phyloP scores from a whole-genome alignment of 1,140 invertebrate genomes.

The Eciton burchellii region DNA sequence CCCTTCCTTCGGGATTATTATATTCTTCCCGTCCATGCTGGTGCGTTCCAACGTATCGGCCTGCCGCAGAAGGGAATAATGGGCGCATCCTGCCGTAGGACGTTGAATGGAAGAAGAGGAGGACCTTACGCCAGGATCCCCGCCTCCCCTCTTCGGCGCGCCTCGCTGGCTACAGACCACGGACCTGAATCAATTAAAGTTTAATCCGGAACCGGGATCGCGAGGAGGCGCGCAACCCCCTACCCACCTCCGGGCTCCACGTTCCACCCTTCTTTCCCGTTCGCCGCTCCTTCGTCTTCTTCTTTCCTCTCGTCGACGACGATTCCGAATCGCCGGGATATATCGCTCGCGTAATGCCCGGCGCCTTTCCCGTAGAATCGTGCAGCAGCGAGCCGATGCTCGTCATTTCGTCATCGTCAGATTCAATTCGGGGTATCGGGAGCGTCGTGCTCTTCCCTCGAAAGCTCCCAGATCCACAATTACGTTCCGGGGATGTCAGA shows the following conservation, averaged over 20 bases:
- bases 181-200: constrained; percentile 85
- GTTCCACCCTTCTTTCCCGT: constrained; percentile 43
- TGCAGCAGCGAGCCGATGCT: constrained; percentile 13
- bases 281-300: neutral
- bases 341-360: neutral
- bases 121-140: constrained; percentile 64
- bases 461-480: neutral
- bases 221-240: constrained; percentile 72
- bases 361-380: neutral
- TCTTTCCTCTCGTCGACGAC: neutral
- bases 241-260: no score
- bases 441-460: neutral
- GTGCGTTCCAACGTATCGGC: constrained; percentile 69
- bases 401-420: neutral
- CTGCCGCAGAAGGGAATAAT: constrained; percentile 78
- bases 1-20: constrained; percentile 64
- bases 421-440: neutral
- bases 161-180: constrained; percentile 82
- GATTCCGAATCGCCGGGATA: neutral
- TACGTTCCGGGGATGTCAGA: neutral
- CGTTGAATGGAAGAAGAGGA: constrained; percentile 72
- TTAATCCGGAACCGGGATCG: constrained; percentile 84
- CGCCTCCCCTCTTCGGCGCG: constrained; percentile 78
- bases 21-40: constrained; percentile 66
- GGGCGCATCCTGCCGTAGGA: constrained; percentile 78